Evolutionary conservation across 2,888 invertebrate species (phyloP).

Genomic region (Tachina fera): DNA sequence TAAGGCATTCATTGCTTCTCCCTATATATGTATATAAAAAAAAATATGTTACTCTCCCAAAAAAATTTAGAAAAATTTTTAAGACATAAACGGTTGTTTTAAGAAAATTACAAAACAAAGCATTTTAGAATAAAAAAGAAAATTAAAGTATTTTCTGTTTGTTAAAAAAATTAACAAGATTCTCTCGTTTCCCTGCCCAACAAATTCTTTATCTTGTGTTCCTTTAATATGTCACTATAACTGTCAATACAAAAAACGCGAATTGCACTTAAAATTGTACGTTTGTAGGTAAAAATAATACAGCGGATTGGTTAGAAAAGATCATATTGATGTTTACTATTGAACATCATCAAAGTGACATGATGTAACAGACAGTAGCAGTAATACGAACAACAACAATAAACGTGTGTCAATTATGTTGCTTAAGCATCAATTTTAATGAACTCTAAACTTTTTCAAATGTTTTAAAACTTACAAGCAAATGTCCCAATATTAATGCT

Average conservation of each 20-base stretch:
- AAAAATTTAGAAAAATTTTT: too few species aligned
- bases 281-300: conserved; percentile 17
- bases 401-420: conserved; percentile 74
- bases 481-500: conserved; percentile 32
- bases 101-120: not conserved
- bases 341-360: conserved; percentile 57
- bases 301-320: not conserved
- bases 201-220: not conserved
- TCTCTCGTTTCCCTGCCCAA: conserved; percentile 25
- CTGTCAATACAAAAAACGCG: conserved; percentile 48
- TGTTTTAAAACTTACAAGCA: conserved; percentile 49
- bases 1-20: too few species aligned
- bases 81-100: too few species aligned
- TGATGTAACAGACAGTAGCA: conserved; percentile 66
- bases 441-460: conserved; percentile 72
- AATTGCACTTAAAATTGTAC: conserved; percentile 37
- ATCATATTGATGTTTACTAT: conserved; percentile 37
- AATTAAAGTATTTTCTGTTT: not conserved
- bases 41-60: too few species aligned
- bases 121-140: not conserved
- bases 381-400: conserved; percentile 24
- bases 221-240: conserved; percentile 42
- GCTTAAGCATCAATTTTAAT: conserved; percentile 74
- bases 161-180: not conserved
- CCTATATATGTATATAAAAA: too few species aligned